Percentiles rank a stretch among this genome's conserved stretches.
Conservation (phyloP, 2,113 vertebrate species). For the Lates calcarifer region DNA sequence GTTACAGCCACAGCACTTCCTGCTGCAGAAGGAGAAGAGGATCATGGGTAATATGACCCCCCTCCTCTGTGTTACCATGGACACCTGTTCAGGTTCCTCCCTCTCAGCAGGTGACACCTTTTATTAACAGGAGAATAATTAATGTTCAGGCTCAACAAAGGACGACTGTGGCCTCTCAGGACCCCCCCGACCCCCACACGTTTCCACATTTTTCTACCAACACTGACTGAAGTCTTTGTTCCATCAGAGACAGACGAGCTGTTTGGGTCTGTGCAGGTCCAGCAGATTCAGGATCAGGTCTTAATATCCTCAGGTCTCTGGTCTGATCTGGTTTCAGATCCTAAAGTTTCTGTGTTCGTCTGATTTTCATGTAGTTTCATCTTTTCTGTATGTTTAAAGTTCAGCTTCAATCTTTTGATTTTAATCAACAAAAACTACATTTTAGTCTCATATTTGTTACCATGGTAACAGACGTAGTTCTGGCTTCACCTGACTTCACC, state of each 20-base stretch:
- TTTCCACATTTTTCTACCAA: not conserved
- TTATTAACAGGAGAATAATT: conserved; percentile 30
- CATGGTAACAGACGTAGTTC: too few species aligned
- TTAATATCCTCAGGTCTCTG: not conserved
- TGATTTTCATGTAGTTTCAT: too few species aligned
- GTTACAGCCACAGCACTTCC: too few species aligned
- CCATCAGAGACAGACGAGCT: not conserved
- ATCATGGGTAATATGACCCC: too few species aligned
- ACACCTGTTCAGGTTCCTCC: conserved; percentile 19
- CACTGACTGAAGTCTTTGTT: conserved; percentile 3
- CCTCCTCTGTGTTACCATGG: not conserved
- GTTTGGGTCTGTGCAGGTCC: not conserved
- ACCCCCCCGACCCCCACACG: conserved; percentile 15
- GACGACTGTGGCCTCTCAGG: not conserved
- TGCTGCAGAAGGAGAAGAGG: too few species aligned
- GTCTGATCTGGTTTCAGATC: not conserved
- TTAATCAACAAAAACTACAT: too few species aligned
- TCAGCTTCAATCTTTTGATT: too few species aligned
- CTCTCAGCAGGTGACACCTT: conserved; percentile 27
- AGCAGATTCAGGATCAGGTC: conserved; percentile 16
- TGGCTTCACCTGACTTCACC: too few species aligned
- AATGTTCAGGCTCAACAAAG: conserved; percentile 8
- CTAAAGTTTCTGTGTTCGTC: too few species aligned
- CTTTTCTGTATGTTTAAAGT: too few species aligned
- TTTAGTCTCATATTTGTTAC: too few species aligned